Conservation (phyloP, 2,113 vertebrate genomes). For the Labeo rohita region DNA sequence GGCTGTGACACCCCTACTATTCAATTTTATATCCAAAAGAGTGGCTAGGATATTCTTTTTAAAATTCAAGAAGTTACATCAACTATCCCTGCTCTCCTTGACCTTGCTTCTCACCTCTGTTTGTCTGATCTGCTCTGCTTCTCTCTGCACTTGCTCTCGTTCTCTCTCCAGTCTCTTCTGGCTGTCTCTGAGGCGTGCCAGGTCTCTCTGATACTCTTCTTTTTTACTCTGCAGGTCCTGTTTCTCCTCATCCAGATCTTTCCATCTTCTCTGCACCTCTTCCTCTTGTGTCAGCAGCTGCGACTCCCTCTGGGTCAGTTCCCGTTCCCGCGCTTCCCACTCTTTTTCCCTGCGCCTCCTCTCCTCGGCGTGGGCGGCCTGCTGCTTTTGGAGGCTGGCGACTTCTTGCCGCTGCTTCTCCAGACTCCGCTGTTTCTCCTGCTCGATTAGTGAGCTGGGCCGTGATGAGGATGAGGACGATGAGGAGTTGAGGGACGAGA, state of each 20-base stretch:
- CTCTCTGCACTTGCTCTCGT: conserved; percentile 70
- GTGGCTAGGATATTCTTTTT: no score
- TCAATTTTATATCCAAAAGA: no score
- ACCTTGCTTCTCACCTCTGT: conserved; percentile 48
- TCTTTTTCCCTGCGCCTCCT: conserved; percentile 76
- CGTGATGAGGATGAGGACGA: conserved; percentile 65
- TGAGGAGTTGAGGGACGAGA: conserved; percentile 61
- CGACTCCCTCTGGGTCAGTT: conserved; percentile 75
- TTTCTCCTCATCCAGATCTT: conserved; percentile 72
- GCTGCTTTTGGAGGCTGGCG: conserved; percentile 86
- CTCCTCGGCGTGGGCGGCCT: conserved; percentile 84
- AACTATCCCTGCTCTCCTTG: background rate
- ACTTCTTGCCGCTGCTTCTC: conserved; percentile 90
- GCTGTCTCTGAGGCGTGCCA: conserved; percentile 79
- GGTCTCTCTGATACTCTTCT: conserved; percentile 80
- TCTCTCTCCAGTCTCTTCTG: conserved; percentile 85
- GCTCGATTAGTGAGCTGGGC: conserved; percentile 83
- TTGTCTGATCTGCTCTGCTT: conserved; percentile 17
- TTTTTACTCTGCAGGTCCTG: conserved; percentile 79
- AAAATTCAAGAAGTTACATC: background rate
- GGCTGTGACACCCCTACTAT: no score
- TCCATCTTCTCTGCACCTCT: conserved; percentile 62
- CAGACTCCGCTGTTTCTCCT: conserved; percentile 91
- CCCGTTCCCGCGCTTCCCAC: conserved; percentile 80
- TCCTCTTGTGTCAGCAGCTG: conserved; percentile 75